These are phyloP conservation scores for human (Homo sapiens) DNA, from an alignment of 2,113 vertebrate species.

Conservation along the genomic window GRCh38 chr17:80742001-80742500, in stretches of 20 bases:
- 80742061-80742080: background rate
- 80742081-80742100: background rate
- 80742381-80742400: background rate
- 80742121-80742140: background rate
- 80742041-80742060: accelerated
- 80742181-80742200: background rate
- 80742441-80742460: background rate
- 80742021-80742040: background rate
- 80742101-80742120: background rate
- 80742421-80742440: background rate
- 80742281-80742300: background rate
- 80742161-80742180: background rate
- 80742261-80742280: background rate
- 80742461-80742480: accelerated
- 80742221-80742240: background rate
- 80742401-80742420: background rate
- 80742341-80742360: background rate
- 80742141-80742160: background rate
- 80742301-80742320: background rate
- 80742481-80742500: background rate
- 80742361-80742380: too few relatives aligned
- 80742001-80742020: background rate
- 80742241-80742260: background rate
- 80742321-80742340: too few relatives aligned
- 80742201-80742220: background rate